These are phyloP conservation scores for Nettapus auritus DNA, from an alignment of 2,113 vertebrate species.

Conservation along the genomic window DNA sequence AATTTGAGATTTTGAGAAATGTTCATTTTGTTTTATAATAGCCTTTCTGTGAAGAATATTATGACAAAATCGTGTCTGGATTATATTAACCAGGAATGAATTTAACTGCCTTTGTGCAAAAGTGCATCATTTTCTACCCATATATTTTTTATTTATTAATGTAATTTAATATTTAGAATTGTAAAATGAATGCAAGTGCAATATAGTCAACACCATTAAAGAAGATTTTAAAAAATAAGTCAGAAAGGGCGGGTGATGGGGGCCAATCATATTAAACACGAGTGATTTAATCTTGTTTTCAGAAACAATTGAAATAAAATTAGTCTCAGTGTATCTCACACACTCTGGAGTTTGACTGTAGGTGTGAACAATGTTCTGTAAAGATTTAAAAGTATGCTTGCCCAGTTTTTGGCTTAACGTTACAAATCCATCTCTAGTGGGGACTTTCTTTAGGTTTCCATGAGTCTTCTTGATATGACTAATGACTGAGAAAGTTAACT, in stretches of 20 bases:
- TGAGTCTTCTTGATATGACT: not conserved
- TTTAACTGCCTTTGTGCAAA: not conserved
- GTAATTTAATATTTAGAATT: not conserved
- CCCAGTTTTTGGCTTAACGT: not conserved
- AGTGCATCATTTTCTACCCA: not conserved
- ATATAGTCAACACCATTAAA: not conserved
- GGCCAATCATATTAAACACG: not conserved
- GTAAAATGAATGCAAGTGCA: not conserved
- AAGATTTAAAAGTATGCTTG: not conserved
- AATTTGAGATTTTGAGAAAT: not conserved
- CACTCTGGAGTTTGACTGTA: not conserved
- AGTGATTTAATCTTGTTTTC: not conserved
- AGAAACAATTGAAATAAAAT: not conserved
- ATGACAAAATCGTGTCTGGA: not conserved
- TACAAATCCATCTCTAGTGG: not conserved
- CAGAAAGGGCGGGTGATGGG: not conserved
- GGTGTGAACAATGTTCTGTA: not conserved
- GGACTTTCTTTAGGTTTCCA: not conserved
- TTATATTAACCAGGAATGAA: not conserved
- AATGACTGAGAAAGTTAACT: not conserved
- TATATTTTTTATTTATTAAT: not conserved
- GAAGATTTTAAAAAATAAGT: not conserved
- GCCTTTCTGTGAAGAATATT: not conserved
- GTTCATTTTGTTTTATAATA: not conserved
- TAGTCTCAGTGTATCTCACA: not conserved